Evolutionary conservation across 2,797 vertebrate genomes (phyloP).

Genomic region (Sebastes reedi): DNA sequence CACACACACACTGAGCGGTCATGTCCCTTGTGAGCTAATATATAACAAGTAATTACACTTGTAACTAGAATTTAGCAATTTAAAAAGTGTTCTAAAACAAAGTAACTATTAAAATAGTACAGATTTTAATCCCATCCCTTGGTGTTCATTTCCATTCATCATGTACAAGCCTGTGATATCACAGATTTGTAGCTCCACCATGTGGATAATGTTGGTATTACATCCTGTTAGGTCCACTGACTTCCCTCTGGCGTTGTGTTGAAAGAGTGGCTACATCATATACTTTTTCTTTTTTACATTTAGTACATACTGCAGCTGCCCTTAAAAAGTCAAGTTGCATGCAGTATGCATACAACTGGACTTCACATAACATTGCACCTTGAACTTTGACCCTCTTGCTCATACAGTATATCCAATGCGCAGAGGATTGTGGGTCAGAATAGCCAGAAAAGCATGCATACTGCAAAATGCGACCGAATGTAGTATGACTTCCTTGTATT

Average conservation of each 20-base stretch:
- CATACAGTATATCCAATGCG: too few relatives aligned
- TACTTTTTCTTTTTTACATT: too few relatives aligned
- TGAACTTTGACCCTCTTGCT: too few relatives aligned
- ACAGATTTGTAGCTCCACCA: constrained; percentile 45
- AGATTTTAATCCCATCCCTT: background rate
- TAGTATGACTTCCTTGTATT: accelerated
- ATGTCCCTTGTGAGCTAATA: background rate
- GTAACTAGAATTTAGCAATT: background rate
- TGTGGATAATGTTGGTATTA: constrained; percentile 27
- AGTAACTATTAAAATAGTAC: background rate
- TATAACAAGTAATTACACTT: background rate
- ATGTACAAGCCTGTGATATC: background rate
- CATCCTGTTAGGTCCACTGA: background rate
- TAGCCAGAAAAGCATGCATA: too few relatives aligned
- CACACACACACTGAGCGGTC: background rate
- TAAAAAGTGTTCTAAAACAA: background rate
- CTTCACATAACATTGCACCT: too few relatives aligned
- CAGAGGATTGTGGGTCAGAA: too few relatives aligned
- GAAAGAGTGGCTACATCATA: too few relatives aligned
- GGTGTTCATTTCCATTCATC: background rate
- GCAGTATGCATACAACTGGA: too few relatives aligned
- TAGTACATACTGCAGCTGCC: too few relatives aligned
- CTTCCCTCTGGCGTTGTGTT: accelerated
- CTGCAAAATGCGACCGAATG: too few relatives aligned
- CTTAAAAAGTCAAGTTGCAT: too few relatives aligned